Percentiles rank a stretch among this genome's conserved stretches.
phyloP scores from a whole-genome alignment of 1,140 invertebrate genomes.

The Trissolcus basalis region DNA sequence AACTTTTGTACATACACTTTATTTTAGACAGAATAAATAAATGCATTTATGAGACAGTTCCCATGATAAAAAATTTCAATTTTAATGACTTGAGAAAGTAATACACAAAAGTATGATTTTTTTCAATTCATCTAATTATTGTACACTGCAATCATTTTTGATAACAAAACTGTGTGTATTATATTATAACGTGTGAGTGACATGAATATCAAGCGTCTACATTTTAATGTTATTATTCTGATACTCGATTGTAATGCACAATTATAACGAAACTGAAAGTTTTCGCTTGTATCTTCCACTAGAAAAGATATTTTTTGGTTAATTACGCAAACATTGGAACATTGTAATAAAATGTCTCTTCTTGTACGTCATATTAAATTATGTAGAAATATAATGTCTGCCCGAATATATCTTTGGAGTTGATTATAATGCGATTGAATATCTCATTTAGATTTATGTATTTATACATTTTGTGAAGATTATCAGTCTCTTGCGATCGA shows the following conservation, averaged over 20 bases:
- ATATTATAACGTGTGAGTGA: constrained; percentile 30
- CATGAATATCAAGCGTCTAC: constrained; percentile 2
- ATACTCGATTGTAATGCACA: constrained; percentile 4
- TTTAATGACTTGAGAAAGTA: constrained; percentile 16
- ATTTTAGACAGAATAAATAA: constrained; percentile 40
- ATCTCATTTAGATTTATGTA: constrained; percentile 30
- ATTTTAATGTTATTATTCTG: not conserved
- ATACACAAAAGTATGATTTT: constrained; percentile 13
- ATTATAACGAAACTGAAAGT: not conserved
- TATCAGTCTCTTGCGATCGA: constrained; percentile 11
- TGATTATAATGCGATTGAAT: constrained; percentile 18
- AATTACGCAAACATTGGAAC: too few relatives aligned
- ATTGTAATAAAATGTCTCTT: too few relatives aligned
- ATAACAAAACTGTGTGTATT: constrained; percentile 9
- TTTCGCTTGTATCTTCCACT: too few relatives aligned
- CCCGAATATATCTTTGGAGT: not conserved
- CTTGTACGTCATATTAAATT: too few relatives aligned
- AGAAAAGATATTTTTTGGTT: too few relatives aligned
- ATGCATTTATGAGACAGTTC: constrained; percentile 36
- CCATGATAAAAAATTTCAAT: constrained; percentile 9
- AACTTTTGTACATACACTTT: constrained; percentile 66
- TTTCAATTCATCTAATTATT: constrained; percentile 11
- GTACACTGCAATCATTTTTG: constrained; percentile 7
- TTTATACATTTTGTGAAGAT: constrained; percentile 5
- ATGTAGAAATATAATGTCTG: too few relatives aligned